These are phyloP conservation scores for Lagodon rhomboides DNA, from an alignment of 2,797 vertebrate genomes.

Conservation along the genomic window DNA sequence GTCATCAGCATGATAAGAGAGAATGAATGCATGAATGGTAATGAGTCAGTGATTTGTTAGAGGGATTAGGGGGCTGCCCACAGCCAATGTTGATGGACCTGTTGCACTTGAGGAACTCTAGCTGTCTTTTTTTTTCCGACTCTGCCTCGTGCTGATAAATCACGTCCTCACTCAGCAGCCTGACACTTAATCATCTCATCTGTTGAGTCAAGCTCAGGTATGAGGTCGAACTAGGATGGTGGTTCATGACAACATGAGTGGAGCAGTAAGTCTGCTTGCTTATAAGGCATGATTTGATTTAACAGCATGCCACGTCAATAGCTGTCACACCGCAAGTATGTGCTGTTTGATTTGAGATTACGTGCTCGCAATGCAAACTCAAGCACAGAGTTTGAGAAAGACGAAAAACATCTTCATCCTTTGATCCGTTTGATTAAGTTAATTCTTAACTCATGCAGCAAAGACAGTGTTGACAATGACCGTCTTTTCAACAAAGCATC, in stretches of 20 bases:
- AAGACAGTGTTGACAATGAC: constrained; percentile 21
- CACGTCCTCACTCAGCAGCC: not conserved
- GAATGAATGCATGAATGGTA: constrained; percentile 2
- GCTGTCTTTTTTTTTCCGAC: not conserved
- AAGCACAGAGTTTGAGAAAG: not conserved
- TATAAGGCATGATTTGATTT: constrained; percentile 45
- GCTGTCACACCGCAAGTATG: constrained; percentile 14
- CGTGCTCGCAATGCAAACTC: not conserved
- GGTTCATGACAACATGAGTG: not conserved
- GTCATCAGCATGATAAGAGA: constrained; percentile 32
- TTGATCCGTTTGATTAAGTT: constrained; percentile 56
- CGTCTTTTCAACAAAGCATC: constrained; percentile 44
- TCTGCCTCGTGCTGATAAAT: not conserved
- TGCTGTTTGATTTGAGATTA: constrained; percentile 3
- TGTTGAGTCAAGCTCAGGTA: constrained; percentile 7
- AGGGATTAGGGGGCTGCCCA: not conserved
- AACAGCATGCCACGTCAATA: not conserved
- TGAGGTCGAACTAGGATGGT: constrained; percentile 29
- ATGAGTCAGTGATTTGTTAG: constrained; percentile 13
- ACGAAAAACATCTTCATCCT: constrained; percentile 8
- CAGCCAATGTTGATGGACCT: constrained; percentile 64
- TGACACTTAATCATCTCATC: constrained; percentile 11
- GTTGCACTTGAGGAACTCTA: constrained; percentile 59
- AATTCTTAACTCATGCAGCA: constrained; percentile 20
- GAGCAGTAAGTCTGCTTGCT: constrained; percentile 12